phyloP scores from a whole-genome alignment of 64 coral and sea anemone genomes.

The Actinia equina region DNA sequence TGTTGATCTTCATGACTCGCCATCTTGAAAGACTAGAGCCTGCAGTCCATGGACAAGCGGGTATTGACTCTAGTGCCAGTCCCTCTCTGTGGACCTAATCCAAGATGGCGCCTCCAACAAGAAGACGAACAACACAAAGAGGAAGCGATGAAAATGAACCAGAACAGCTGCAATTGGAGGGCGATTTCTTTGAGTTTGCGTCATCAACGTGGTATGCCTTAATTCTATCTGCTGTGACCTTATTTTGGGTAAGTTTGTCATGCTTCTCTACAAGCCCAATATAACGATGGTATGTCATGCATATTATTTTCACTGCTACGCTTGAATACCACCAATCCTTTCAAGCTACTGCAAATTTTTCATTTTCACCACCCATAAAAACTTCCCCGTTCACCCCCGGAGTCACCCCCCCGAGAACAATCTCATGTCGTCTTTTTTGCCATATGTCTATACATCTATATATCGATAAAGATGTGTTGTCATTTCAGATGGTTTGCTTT shows the following conservation, averaged over 20 bases:
- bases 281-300: too few species aligned
- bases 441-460: too few species aligned
- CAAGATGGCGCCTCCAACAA: conserved; percentile 62
- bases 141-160: conserved; percentile 23
- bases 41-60: background rate
- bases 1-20: background rate
- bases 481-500: conserved; percentile 36
- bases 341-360: too few species aligned
- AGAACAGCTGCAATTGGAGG: background rate
- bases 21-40: conserved; percentile 14
- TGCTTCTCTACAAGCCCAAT: background rate
- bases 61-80: background rate
- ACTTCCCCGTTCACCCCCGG: background rate
- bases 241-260: conserved; percentile 48
- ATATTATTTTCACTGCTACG: too few species aligned
- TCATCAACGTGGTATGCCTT: background rate
- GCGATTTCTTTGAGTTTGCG: conserved; percentile 41
- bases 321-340: too few species aligned
- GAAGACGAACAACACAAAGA: background rate
- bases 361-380: background rate
- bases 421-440: too few species aligned
- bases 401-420: too few species aligned
- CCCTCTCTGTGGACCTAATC: background rate
- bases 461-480: background rate
- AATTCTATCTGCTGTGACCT: conserved; percentile 24